Conservation (phyloP, 2,888 invertebrate species). For the Drosophila flavopinicola region DNA sequence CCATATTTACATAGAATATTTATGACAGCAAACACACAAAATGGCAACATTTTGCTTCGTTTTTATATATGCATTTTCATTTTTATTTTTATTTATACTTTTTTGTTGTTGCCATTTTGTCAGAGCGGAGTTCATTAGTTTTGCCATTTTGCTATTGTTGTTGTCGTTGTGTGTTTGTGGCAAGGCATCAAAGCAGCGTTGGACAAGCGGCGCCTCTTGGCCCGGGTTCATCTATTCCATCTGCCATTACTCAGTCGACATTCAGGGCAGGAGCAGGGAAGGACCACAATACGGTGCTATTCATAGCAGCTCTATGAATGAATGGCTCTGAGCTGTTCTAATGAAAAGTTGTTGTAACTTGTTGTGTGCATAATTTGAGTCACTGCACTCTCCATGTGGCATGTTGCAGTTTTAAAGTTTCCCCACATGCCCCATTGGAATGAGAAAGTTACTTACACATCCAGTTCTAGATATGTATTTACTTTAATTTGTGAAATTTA, state of each 20-base stretch:
- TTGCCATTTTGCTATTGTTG: slow-evolving; percentile 29
- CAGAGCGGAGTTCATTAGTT: slow-evolving; percentile 74
- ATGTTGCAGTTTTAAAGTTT: slow-evolving; percentile 47
- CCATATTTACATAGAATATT: slow-evolving; percentile 54
- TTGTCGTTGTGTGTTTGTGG: slow-evolving; percentile 36
- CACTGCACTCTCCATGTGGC: slow-evolving; percentile 34
- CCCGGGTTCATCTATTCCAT: slow-evolving; percentile 19
- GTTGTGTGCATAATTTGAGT: slow-evolving; percentile 42
- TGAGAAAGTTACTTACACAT: not conserved
- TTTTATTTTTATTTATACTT: slow-evolving; percentile 2
- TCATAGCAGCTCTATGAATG: slow-evolving; percentile 32
- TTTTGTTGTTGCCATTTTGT: slow-evolving; percentile 33
- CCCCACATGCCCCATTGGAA: not conserved
- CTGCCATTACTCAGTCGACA: slow-evolving; percentile 27
- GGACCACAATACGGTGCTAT: slow-evolving; percentile 11
- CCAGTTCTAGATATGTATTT: too few species aligned
- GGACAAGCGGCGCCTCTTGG: slow-evolving; percentile 6
- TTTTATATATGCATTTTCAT: not conserved
- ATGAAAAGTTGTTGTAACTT: slow-evolving; percentile 69
- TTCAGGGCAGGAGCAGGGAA: not conserved
- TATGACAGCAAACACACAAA: slow-evolving; percentile 26
- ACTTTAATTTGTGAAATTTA: too few species aligned
- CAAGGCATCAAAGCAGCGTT: slow-evolving; percentile 37
- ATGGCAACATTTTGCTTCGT: slow-evolving; percentile 21
- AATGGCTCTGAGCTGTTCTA: slow-evolving; percentile 52